Conservation (phyloP, 2,113 vertebrate genomes). For the Pterophyllum scalare region DNA sequence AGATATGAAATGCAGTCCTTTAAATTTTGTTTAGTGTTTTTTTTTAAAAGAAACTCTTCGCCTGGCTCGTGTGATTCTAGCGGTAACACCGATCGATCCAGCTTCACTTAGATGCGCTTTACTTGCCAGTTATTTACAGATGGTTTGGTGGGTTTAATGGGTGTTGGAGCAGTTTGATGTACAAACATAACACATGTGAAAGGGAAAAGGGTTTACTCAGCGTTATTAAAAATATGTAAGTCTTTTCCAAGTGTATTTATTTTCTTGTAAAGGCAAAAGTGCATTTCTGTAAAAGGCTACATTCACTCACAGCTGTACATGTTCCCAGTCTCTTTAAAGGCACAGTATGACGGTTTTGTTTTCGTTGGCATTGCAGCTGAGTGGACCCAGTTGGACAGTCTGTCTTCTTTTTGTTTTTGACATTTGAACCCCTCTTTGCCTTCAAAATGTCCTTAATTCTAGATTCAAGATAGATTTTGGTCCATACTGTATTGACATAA, state of each 20-base stretch:
- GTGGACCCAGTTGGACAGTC: not conserved
- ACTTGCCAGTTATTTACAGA: conserved; percentile 27
- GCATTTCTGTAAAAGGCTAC: not conserved
- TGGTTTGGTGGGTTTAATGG: not conserved
- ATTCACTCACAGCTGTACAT: not conserved
- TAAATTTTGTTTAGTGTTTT: not conserved
- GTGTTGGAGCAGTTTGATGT: not conserved
- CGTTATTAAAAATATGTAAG: conserved; percentile 24
- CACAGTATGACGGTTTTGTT: not conserved
- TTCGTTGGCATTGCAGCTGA: not conserved
- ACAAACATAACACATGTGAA: not conserved
- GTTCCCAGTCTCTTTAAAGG: not conserved
- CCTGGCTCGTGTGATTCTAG: not conserved
- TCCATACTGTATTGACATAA: too few relatives aligned
- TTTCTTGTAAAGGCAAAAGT: conserved; percentile 1
- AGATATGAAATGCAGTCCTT: not conserved
- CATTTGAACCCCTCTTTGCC: not conserved
- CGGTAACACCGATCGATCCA: too few relatives aligned
- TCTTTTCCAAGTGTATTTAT: not conserved
- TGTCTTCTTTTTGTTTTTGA: not conserved
- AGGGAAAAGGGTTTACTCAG: not conserved
- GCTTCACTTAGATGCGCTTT: not conserved
- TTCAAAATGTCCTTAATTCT: too few relatives aligned
- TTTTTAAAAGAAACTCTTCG: not conserved
- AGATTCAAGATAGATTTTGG: too few relatives aligned